Conservation (phyloP, 2,797 vertebrate species). For the Fistularia tabacaria region DNA sequence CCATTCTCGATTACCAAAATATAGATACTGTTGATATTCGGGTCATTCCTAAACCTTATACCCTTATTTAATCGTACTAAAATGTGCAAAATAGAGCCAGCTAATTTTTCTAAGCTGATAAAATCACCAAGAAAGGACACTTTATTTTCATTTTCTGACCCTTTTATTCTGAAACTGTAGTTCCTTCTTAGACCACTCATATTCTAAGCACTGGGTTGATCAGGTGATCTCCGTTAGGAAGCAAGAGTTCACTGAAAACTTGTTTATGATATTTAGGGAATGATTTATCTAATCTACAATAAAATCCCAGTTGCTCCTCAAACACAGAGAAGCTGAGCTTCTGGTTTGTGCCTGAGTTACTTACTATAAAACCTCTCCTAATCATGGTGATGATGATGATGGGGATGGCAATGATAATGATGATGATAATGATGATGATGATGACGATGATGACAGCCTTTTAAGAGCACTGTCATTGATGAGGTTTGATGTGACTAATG, state of each 20-base stretch:
- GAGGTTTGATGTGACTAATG: conserved; percentile 55
- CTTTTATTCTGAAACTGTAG: background rate
- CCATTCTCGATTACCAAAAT: too few relatives aligned
- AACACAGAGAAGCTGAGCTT: conserved; percentile 27
- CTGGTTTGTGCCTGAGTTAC: conserved; percentile 28
- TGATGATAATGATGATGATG: too few relatives aligned
- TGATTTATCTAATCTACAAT: conserved; percentile 6
- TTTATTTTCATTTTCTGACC: background rate
- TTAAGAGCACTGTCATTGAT: conserved; percentile 55
- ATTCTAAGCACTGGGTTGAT: background rate
- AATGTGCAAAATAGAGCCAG: background rate
- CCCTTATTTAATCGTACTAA: too few relatives aligned
- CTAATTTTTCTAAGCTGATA: background rate
- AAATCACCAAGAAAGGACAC: background rate
- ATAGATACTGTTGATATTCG: too few relatives aligned
- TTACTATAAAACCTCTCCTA: conserved; percentile 44
- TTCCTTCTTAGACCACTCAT: too few relatives aligned
- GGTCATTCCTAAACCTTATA: too few relatives aligned
- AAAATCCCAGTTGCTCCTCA: conserved; percentile 2
- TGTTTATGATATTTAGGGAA: background rate
- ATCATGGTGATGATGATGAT: conserved; percentile 36
- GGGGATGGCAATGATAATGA: too few relatives aligned
- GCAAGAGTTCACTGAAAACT: conserved; percentile 3
- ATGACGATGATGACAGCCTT: conserved; percentile 32
- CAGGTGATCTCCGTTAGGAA: conserved; percentile 3